These are phyloP conservation scores for Trachurus trachurus DNA, from an alignment of 2,797 vertebrate genomes.

Conservation along the genomic window DNA sequence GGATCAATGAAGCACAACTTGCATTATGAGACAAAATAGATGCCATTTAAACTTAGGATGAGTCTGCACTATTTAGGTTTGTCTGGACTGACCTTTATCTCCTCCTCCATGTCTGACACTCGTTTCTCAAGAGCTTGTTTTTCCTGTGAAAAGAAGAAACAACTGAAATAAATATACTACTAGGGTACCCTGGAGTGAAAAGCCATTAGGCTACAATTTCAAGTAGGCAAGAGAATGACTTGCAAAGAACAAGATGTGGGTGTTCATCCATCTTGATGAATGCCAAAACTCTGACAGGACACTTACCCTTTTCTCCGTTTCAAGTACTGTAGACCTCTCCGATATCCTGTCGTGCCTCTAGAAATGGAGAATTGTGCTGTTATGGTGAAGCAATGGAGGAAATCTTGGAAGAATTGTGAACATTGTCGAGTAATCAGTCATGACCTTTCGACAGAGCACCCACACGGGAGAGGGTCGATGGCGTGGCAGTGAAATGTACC, in stretches of 20 bases:
- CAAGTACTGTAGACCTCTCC: conserved; percentile 91
- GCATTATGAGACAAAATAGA: conserved; percentile 26
- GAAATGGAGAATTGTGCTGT: conserved; percentile 54
- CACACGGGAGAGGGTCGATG: too few relatives aligned
- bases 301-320: conserved; percentile 93
- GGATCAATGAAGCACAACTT: conserved; percentile 39
- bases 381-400: conserved; percentile 21
- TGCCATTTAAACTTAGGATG: conserved; percentile 25
- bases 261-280: conserved; percentile 25
- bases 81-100: conserved; percentile 92
- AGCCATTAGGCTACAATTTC: not conserved
- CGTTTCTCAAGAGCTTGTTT: conserved; percentile 93
- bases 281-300: conserved; percentile 19
- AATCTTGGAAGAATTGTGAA: not conserved
- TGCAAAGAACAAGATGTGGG: not conserved
- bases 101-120: conserved; percentile 97
- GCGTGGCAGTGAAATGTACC: not conserved
- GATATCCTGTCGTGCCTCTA: conserved; percentile 95
- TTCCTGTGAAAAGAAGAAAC: conserved; percentile 85
- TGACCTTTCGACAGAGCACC: not conserved
- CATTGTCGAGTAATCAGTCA: not conserved
- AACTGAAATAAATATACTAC: not conserved
- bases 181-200: not conserved
- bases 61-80: conserved; percentile 4
- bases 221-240: conserved; percentile 11